phyloP scores from a whole-genome alignment of 2,797 vertebrate species.

The Hippopotamyrus pictus region DNA sequence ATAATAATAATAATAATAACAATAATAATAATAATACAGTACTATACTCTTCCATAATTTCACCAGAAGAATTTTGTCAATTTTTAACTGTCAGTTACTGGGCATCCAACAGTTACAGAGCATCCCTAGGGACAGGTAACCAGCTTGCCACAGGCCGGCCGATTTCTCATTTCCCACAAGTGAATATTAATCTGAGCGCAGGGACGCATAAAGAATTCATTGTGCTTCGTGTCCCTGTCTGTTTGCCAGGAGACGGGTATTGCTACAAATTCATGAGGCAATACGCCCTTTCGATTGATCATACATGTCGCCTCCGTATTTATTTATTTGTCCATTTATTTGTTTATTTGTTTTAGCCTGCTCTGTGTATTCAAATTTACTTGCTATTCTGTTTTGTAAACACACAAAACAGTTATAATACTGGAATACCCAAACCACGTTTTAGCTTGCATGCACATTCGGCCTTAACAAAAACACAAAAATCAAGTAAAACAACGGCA shows the following conservation, averaged over 20 bases:
- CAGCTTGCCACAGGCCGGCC: slow-evolving; percentile 34
- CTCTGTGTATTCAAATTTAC: background rate
- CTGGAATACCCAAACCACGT: background rate
- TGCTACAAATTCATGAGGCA: background rate
- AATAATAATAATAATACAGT: background rate
- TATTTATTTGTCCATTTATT: background rate
- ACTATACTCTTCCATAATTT: slow-evolving; percentile 14
- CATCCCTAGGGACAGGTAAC: slow-evolving; percentile 48
- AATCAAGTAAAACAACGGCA: background rate
- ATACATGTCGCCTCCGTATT: background rate
- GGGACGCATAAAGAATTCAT: slow-evolving; percentile 31
- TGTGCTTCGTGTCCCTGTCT: background rate
- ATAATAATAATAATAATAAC: background rate
- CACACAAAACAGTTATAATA: background rate
- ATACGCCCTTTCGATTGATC: background rate
- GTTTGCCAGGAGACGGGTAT: background rate
- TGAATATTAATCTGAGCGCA: slow-evolving; percentile 33
- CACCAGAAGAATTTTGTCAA: background rate
- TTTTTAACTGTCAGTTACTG: slow-evolving; percentile 17
- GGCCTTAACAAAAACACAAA: background rate
- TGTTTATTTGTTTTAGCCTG: background rate
- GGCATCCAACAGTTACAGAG: slow-evolving; percentile 21
- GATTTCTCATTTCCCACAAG: slow-evolving; percentile 32
- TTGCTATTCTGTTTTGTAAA: background rate
- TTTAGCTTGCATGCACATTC: background rate